Evolutionary conservation across 2,888 invertebrate genomes (phyloP).

Genomic region (Orgyia antiqua): DNA sequence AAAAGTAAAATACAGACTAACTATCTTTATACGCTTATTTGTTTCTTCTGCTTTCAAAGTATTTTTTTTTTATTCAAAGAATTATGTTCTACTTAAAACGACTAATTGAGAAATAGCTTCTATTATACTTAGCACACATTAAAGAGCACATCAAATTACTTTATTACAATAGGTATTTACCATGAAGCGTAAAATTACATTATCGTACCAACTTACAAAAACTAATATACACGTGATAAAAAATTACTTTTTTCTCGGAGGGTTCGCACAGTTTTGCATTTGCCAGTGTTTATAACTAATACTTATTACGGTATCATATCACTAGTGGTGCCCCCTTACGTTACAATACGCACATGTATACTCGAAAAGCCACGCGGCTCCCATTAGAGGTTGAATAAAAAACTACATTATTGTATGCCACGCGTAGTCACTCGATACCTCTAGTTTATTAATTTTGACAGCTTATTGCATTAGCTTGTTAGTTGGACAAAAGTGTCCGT

Average conservation of each 20-base stretch:
- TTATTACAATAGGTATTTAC: too few relatives aligned
- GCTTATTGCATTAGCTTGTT: conserved; percentile 54
- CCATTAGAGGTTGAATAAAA: conserved; percentile 58
- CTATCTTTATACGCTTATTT: conserved; percentile 2
- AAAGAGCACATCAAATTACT: too few relatives aligned
- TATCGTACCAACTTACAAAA: conserved; percentile 9
- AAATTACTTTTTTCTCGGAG: too few relatives aligned
- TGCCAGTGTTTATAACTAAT: too few relatives aligned
- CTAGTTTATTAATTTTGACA: conserved; percentile 64
- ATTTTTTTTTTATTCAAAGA: too few relatives aligned
- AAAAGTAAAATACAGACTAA: too few relatives aligned
- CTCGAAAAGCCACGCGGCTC: conserved; percentile 55
- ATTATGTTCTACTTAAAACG: too few relatives aligned
- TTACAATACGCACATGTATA: conserved; percentile 39
- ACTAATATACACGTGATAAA: conserved; percentile 17
- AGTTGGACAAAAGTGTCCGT: too few relatives aligned
- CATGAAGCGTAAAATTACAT: conserved; percentile 1
- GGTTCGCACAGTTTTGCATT: too few relatives aligned
- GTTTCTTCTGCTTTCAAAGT: too few relatives aligned
- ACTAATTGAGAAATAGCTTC: too few relatives aligned
- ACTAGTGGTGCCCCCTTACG: conserved; percentile 13
- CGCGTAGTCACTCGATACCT: conserved; percentile 63
- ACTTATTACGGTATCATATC: conserved; percentile 24
- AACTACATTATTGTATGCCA: conserved; percentile 39
- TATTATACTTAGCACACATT: too few relatives aligned